These are phyloP conservation scores for Atta cephalotes DNA, from an alignment of 1,140 invertebrate genomes.

Conservation along the genomic window DNA sequence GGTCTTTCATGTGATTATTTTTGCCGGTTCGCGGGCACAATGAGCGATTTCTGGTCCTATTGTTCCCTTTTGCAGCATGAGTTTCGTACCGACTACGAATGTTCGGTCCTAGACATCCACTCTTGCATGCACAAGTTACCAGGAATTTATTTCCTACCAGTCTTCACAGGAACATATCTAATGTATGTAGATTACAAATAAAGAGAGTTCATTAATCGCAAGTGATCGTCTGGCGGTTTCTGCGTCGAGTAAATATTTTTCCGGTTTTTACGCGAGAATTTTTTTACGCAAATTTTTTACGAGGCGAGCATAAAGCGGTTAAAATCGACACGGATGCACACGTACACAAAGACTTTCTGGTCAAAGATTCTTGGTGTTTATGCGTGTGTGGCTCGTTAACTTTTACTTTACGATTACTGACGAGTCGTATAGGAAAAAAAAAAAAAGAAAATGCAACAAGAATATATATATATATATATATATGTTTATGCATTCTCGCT, in stretches of 20 bases:
- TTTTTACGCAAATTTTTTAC: not conserved
- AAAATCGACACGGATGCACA: not conserved
- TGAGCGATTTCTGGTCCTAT: constrained; percentile 80
- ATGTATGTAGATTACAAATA: not conserved
- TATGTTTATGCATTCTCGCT: constrained; percentile 47
- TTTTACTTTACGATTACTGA: constrained; percentile 53
- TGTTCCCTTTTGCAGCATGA: constrained; percentile 78
- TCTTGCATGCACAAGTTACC: constrained; percentile 63
- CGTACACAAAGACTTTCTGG: not conserved
- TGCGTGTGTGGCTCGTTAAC: constrained; percentile 33
- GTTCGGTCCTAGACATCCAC: constrained; percentile 68
- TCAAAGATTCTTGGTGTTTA: constrained; percentile 8
- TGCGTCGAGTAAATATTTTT: not conserved
- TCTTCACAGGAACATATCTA: constrained; percentile 14
- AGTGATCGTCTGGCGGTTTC: constrained; percentile 14
- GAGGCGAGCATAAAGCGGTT: not conserved
- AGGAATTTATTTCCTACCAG: constrained; percentile 67
- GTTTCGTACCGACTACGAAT: constrained; percentile 71
- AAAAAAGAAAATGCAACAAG: constrained; percentile 1
- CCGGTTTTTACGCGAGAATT: not conserved
- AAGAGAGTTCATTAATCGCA: constrained; percentile 20
- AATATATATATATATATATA: too few relatives aligned
- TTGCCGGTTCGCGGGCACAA: constrained; percentile 80
- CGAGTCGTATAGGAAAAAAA: constrained; percentile 13
- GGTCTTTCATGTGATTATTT: constrained; percentile 82